Base-by-base conservation (phyloP, 2,888 invertebrate genomes). In the Rhopalosiphum nymphaeae region DNA sequence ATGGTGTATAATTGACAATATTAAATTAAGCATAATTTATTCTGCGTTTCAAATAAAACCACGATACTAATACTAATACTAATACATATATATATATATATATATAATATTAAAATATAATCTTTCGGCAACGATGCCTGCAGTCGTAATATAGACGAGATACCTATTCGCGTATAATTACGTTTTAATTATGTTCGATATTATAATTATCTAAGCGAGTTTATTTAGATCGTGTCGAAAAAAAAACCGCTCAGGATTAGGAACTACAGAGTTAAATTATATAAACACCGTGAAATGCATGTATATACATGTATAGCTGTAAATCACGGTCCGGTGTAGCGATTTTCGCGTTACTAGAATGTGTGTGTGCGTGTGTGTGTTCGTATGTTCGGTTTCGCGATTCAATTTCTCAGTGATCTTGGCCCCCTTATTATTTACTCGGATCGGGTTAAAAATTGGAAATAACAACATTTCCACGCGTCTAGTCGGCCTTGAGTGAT, bases 321-420 rank as follows among this genome's bases (percentile, higher is more conserved):
- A 67, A n/a, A 67, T n/a, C n/a, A 46, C 49, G 16, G 4, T 42
- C 1, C 25, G 25, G 36, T 49, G 46, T 67, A 49, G 49, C 87
- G n/a, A 88, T 88, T 88, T 53, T 42, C 56, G 42, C 89, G 56
- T 42, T 36, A 21, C 21, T 49, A 46, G 49, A 29, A 29, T 44
- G 46, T 26, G 44, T 85, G 29, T 85, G 44, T 26, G 29, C 46
- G 86, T 46, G 86, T 46, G 46, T n/a, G 49, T 36, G 56, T 61
- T 3, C 0, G n/a, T 10, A 25, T 11, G 53, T 88, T 16, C 1
- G 57, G 46, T 36, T 56, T 86, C 46, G 29, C 86, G 86, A 7
- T 86, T 46, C n/a, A 26, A 61, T 92, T 88, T 89, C 93, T 78
- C 44, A 89, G 53, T 78, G 93, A 93, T 93, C 93, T 93, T 93